Conservation (phyloP, 2,888 invertebrate species). For the Cylindroiulus punctatus region DNA sequence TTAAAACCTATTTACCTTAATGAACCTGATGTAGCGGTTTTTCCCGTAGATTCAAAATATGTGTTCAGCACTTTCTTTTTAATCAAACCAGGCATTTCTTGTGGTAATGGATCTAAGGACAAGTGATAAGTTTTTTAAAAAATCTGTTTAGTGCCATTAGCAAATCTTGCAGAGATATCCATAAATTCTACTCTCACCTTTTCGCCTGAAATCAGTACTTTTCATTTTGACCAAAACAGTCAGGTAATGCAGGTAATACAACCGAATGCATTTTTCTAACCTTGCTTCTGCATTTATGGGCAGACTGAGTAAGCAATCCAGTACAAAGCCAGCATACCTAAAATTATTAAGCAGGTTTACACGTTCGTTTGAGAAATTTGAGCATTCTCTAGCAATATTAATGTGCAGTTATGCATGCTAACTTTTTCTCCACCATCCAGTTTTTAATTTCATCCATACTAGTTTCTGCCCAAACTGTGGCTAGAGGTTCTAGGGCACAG, state of each 20-base stretch:
- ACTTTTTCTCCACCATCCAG: background rate
- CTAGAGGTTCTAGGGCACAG: background rate
- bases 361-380: background rate
- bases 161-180: no score
- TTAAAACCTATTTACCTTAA: background rate
- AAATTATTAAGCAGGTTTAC: background rate
- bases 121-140: no score
- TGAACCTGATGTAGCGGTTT: background rate
- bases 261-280: background rate
- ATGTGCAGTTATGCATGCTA: background rate
- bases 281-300: background rate
- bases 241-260: conserved; percentile 11
- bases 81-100: conserved; percentile 1
- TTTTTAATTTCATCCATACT: background rate
- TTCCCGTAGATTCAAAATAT: background rate
- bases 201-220: background rate
- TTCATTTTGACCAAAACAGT: background rate
- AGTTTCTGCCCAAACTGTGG: background rate
- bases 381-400: background rate
- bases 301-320: background rate
- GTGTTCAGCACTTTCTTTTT: background rate
- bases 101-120: conserved; percentile 37
- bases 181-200: background rate
- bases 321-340: background rate
- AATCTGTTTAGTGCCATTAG: no score